Conservation (phyloP, 2,797 vertebrate species). For the Todus mexicanus region DNA sequence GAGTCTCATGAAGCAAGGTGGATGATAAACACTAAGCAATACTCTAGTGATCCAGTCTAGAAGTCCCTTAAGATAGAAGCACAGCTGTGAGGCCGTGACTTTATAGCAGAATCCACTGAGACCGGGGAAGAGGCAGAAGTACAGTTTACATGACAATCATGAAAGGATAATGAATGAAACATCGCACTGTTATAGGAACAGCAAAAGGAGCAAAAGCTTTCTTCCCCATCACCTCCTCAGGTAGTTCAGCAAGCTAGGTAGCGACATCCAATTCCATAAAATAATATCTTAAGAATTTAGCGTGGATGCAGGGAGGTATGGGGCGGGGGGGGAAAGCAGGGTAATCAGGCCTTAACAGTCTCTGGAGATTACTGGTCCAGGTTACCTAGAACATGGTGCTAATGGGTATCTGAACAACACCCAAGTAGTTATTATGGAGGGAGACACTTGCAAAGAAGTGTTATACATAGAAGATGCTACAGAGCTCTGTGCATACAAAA, state of each 20-base stretch:
- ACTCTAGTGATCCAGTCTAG: not conserved
- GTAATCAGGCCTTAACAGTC: not conserved
- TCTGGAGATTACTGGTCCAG: not conserved
- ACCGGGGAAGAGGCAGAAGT: not conserved
- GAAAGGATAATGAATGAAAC: not conserved
- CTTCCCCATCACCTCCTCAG: not conserved
- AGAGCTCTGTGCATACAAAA: not conserved
- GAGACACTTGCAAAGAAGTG: not conserved
- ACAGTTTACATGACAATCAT: not conserved
- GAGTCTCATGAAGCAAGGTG: not conserved
- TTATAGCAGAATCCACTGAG: not conserved
- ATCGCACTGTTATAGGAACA: not conserved
- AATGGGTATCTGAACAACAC: not conserved
- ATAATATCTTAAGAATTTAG: not conserved
- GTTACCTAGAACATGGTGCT: not conserved
- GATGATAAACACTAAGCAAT: not conserved
- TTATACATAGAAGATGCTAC: not conserved
- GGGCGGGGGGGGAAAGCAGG: not conserved
- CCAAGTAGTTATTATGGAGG: not conserved
- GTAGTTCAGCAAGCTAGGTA: not conserved
- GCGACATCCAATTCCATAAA: not conserved
- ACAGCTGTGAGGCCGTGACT: not conserved
- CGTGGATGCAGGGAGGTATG: not conserved
- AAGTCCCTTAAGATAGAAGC: not conserved
- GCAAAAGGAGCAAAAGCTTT: not conserved